Percentiles rank a stretch among this genome's conserved stretches.
phyloP scores from a whole-genome alignment of 2,888 invertebrate genomes.

The Vandiemenella viatica region DNA sequence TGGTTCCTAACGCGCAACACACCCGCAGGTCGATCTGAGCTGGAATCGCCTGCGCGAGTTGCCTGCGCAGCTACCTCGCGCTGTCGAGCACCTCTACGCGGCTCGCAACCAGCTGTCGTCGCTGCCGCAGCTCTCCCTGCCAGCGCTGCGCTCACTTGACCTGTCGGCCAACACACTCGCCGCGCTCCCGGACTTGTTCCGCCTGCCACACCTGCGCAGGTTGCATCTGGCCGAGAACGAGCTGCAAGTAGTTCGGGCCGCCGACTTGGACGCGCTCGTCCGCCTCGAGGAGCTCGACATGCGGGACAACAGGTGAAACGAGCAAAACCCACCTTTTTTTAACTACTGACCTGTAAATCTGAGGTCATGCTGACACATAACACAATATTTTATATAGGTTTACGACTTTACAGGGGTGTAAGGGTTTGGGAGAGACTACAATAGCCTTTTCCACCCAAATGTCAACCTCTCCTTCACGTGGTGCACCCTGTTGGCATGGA shows the following conservation, averaged over 20 bases:
- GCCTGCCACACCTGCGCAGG: constrained; percentile 48
- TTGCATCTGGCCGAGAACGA: constrained; percentile 60
- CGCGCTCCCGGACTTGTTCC: constrained; percentile 47
- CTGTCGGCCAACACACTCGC: constrained; percentile 56
- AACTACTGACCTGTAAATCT: too few species aligned
- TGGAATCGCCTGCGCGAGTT: constrained; percentile 56
- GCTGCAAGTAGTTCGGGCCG: constrained; percentile 50
- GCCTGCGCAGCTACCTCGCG: constrained; percentile 61
- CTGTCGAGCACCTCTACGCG: constrained; percentile 58
- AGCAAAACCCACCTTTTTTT: too few species aligned
- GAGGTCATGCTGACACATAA: too few species aligned
- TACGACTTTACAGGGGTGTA: too few species aligned
- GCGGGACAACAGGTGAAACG: constrained; percentile 51
- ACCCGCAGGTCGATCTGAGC: constrained; percentile 48
- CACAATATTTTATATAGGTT: too few species aligned
- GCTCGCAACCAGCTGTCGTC: constrained; percentile 54
- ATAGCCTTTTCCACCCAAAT: too few species aligned
- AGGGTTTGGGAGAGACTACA: too few species aligned
- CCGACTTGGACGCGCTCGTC: constrained; percentile 51
- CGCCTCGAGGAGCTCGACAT: constrained; percentile 59
- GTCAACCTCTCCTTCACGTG: too few species aligned
- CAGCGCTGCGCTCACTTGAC: constrained; percentile 56
- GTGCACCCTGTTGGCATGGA: too few species aligned
- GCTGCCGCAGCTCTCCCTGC: constrained; percentile 48
- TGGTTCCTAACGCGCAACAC: too few species aligned